phyloP scores from a whole-genome alignment of 2,113 vertebrate species.

The Dipodomys ordii region DNA sequence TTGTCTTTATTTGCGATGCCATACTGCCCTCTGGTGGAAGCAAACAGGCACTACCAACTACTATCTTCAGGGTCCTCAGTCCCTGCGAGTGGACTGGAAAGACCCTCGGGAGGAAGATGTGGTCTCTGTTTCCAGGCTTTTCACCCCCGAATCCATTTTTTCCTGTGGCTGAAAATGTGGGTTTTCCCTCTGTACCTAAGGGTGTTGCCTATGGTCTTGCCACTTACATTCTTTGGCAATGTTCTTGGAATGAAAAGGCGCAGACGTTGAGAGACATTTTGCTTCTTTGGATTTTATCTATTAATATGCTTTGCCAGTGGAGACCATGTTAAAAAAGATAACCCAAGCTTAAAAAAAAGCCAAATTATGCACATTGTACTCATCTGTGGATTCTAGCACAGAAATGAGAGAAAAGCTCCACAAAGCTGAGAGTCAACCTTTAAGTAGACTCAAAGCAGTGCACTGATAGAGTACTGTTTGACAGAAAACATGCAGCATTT shows the following conservation, averaged over 20 bases:
- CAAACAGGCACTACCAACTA: neutral
- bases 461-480: neutral
- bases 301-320: neutral
- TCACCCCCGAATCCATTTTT: neutral
- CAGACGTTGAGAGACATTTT: neutral
- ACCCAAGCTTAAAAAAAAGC: no score
- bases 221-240: neutral
- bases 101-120: neutral
- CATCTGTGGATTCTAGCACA: no score
- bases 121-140: neutral
- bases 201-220: neutral
- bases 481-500: neutral
- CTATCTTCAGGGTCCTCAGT: no score
- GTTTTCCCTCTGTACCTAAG: neutral
- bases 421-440: neutral
- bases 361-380: no score
- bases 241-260: neutral
- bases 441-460: no score
- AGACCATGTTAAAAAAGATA: no score
- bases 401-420: no score
- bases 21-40: slow-evolving; percentile 70
- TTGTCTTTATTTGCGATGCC: neutral
- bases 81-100: fast-evolving
- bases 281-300: neutral
- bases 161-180: neutral